Conservation (phyloP, 2,797 vertebrate species). For the Catharus ustulatus region DNA sequence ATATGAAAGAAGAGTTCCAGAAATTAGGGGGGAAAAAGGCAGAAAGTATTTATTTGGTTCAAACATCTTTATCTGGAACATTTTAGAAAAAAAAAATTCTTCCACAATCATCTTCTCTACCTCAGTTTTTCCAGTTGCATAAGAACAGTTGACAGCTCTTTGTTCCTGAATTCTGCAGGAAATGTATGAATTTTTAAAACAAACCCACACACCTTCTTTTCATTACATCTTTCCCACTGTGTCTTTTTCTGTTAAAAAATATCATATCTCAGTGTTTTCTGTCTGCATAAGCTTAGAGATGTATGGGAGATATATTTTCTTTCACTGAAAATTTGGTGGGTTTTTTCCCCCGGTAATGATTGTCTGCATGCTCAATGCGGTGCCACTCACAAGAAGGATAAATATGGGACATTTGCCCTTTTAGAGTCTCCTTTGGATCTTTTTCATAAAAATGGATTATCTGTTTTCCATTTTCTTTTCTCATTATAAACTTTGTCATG, state of each 20-base stretch:
- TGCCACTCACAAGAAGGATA: background rate
- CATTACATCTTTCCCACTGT: background rate
- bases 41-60: background rate
- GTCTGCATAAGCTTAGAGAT: background rate
- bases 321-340: background rate
- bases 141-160: background rate
- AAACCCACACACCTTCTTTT: background rate
- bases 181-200: constrained; percentile 23
- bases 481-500: constrained; percentile 56
- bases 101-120: background rate
- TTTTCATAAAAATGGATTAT: constrained; percentile 54
- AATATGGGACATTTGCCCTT: constrained; percentile 28
- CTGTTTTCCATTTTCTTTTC: constrained; percentile 41
- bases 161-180: background rate
- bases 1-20: background rate
- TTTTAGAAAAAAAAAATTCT: background rate
- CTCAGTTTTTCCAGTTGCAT: background rate
- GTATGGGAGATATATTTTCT: background rate
- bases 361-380: background rate
- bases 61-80: background rate
- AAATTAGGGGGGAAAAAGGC: background rate
- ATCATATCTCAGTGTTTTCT: background rate
- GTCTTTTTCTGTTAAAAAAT: constrained; percentile 14
- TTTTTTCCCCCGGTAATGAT: background rate
- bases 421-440: background rate